Percentiles rank a stretch among this genome's conserved stretches.
These are phyloP conservation scores for Butorides virescens DNA, from an alignment of 2,113 vertebrate genomes.

Conservation along the genomic window DNA sequence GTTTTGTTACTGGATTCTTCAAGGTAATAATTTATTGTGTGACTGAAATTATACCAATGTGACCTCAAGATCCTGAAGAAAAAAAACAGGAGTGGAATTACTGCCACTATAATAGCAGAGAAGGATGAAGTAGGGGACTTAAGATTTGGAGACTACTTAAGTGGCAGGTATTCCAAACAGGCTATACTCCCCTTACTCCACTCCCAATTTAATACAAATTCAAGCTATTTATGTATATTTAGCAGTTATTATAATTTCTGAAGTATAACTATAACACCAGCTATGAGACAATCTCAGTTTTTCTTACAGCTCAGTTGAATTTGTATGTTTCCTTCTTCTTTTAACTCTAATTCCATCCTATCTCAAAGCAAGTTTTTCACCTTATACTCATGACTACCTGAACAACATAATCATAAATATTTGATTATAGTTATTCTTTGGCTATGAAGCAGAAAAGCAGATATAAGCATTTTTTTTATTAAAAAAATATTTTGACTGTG, in stretches of 20 bases:
- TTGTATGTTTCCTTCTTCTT: background rate
- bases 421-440: background rate
- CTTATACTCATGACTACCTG: background rate
- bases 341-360: background rate
- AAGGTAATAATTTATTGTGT: background rate
- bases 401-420: background rate
- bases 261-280: background rate
- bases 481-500: background rate
- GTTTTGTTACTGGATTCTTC: background rate
- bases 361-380: background rate
- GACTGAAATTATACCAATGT: background rate
- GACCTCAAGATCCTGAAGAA: background rate
- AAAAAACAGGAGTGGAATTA: background rate
- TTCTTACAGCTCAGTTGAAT: background rate
- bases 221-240: background rate
- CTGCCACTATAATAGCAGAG: background rate
- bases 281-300: background rate
- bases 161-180: background rate
- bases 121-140: background rate
- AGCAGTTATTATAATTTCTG: background rate
- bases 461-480: background rate
- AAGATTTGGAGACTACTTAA: background rate
- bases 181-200: background rate
- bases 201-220: background rate
- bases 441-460: background rate